Conservation (phyloP, 30 jellyfish, hydroid and myxozoan genomes). For the Calvadosia cruxmelitensis region DNA sequence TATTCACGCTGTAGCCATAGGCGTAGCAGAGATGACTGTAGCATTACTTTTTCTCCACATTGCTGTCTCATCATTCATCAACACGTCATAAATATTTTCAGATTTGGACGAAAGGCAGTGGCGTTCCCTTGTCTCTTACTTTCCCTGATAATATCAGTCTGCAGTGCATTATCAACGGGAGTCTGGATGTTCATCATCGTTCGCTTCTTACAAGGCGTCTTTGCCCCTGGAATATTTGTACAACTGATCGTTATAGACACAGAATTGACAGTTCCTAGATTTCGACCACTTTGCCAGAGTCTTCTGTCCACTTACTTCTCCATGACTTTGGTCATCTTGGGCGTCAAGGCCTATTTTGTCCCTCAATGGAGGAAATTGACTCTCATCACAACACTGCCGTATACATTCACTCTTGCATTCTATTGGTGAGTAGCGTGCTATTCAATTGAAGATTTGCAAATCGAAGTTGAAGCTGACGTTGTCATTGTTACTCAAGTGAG, state of each 20-base stretch:
- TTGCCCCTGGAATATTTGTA: constrained; percentile 31
- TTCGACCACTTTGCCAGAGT: constrained; percentile 40
- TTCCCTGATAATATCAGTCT: constrained; percentile 14
- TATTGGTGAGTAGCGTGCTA: constrained; percentile 45
- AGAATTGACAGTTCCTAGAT: constrained; percentile 47
- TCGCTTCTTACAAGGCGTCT: constrained; percentile 37
- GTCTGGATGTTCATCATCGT: constrained; percentile 27
- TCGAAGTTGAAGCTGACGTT: too few relatives aligned
- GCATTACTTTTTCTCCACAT: too few relatives aligned
- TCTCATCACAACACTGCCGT: constrained; percentile 9
- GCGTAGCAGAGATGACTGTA: too few relatives aligned
- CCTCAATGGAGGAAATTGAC: constrained; percentile 40
- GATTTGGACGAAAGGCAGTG: constrained; percentile 49
- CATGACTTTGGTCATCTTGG: constrained; percentile 26
- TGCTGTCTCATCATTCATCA: too few relatives aligned
- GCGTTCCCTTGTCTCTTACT: constrained; percentile 17
- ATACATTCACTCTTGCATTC: background rate
- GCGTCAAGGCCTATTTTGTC: constrained; percentile 38
- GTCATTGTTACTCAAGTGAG: too few relatives aligned
- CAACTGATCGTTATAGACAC: constrained; percentile 10
- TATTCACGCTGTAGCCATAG: too few relatives aligned
- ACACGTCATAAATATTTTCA: too few relatives aligned
- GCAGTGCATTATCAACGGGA: constrained; percentile 60
- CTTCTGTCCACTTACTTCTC: constrained; percentile 28
- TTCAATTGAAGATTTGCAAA: too few relatives aligned